Base-by-base conservation (phyloP, 37 sponge, comb jelly and placozoan species). In the Spongilla lacustris region DNA sequence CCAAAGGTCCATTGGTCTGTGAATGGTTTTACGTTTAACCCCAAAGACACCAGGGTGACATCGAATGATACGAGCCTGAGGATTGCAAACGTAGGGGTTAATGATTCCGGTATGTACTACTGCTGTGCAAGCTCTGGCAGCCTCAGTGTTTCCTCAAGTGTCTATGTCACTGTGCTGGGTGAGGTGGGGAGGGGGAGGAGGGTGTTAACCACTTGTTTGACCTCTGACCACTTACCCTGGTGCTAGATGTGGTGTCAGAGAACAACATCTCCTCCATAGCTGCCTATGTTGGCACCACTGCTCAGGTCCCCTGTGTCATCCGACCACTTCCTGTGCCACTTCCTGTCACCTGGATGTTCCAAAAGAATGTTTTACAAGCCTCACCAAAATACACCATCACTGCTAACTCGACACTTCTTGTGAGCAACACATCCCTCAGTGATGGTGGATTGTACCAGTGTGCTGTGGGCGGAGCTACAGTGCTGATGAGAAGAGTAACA, bases 81-180 rank as follows among this genome's bases (percentile, higher is more conserved):
- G 1, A 86, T 86, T n/a, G 22, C 21, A 29, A 79, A 71, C 26
- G 38, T 79, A 19, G 67, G 70, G 30, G 14, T 70, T 6, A 25
- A 19, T 36, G 78, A 78, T 68, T 58, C 78, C 2, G 87, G 87
- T 30, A 10, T 48, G 29, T 86, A 86, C 73, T 79, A 48, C 34
- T 86, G 87, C 38, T 31, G 73, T 71, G 87, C 73, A 9, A 30
- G 36, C 19, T 66, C 68, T 72, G 80, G 32, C 2, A 81, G 67
- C 24, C 48, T 28, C 36, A 80, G 70, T 25, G 87, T 67, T 17
- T 38, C 84, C 33, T 75, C 66, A 48, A 68, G 58, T 58, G 58
- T 58, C 12, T 58, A 58, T 17, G 58, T 58, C 58, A 58, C 58
- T 58, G 58, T 58, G 58, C 21, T 58, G 58, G 58, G 58, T 58